Evolutionary conservation across 2,797 vertebrate genomes (phyloP), one percentile per base, ranked within the genome.

Genomic region (Poecile montanus): DNA sequence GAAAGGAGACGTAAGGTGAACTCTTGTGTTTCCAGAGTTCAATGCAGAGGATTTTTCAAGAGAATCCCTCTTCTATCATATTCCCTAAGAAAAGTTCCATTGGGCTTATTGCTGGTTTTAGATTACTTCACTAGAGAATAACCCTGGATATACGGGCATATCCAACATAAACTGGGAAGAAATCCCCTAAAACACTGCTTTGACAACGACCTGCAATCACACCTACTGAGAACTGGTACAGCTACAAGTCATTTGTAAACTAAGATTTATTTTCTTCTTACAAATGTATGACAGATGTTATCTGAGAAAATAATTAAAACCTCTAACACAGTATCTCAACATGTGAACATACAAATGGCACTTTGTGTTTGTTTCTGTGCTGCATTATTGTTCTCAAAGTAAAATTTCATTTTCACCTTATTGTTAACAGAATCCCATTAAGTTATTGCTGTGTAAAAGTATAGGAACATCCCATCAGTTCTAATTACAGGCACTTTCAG

Each of bases 401-500:
- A 89, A 89, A 85, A 95, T 81, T 91, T 72, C 21, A 73, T 72
- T 94, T 93, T 84, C 65, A 71, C 72, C 76, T 92, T 92, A 92
- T 34, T 73, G 85, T 93, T 93, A 95, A 94, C n/a, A 94, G 88
- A 96, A 89, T 89, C 62, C 76, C 18, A 0, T 78, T 50, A 91
- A 89, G 80, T 98, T 98, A 98, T 98, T 98, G 98, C 98, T 97
- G 94, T 96, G 95, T 97, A 96, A 97, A 97, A 97, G 95, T 91
- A 96, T 40, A 97, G 95, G 97, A 96, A 92, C 91, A 96, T 95
- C 95, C 97, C 97, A 96, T 96, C 96, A 94, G 93, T 95, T 95
- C 95, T 96, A 97, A 75, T 89, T 96, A 98, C 96, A 98, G 98
- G 98, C 98, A 98, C 98, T 98, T 98, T 97, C 84, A 98, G 95